A percentile compares a stretch with the other conserved stretches of the same genome.
Conservation (phyloP, 2,113 vertebrate species). For the Orientallactaga bullata region DNA sequence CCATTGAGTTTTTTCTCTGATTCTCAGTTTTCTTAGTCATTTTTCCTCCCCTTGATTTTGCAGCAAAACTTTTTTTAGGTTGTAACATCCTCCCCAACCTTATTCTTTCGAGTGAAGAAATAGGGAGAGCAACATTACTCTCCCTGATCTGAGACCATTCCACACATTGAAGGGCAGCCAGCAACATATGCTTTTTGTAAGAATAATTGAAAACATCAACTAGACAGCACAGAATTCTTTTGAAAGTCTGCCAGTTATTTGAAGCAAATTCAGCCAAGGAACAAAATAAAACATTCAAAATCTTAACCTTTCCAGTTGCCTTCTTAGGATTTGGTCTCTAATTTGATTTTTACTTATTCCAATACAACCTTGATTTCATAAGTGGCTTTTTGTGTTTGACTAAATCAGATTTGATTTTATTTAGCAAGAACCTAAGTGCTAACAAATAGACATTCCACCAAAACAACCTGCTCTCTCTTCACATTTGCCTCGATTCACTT, state of each 20-base stretch:
- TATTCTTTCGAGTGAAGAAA: slow-evolving; percentile 82
- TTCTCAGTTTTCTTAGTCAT: slow-evolving; percentile 84
- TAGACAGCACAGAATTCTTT: slow-evolving; percentile 88
- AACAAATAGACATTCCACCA: slow-evolving; percentile 88
- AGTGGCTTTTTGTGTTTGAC: slow-evolving; percentile 88
- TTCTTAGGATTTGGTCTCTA: slow-evolving; percentile 90
- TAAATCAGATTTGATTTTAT: slow-evolving; percentile 86
- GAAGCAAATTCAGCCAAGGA: slow-evolving; percentile 87
- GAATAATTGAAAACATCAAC: slow-evolving; percentile 89
- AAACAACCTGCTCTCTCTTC: slow-evolving; percentile 88
- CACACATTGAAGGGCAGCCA: slow-evolving; percentile 84
- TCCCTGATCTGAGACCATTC: slow-evolving; percentile 84
- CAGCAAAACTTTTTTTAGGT: slow-evolving; percentile 74
- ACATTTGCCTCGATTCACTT: slow-evolving; percentile 87
- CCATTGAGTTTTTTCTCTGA: slow-evolving; percentile 67
- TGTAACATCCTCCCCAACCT: slow-evolving; percentile 66
- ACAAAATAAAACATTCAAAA: slow-evolving; percentile 86
- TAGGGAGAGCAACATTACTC: slow-evolving; percentile 81
- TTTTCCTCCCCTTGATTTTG: slow-evolving; percentile 79
- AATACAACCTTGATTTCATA: slow-evolving; percentile 89
- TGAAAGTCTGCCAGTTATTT: slow-evolving; percentile 87
- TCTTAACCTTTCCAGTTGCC: slow-evolving; percentile 88
- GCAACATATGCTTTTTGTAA: slow-evolving; percentile 86
- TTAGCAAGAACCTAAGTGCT: slow-evolving; percentile 89
- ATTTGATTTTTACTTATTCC: slow-evolving; percentile 89